Evolutionary conservation across 2,113 vertebrate genomes (phyloP).

Genomic region (Smithornis capensis): DNA sequence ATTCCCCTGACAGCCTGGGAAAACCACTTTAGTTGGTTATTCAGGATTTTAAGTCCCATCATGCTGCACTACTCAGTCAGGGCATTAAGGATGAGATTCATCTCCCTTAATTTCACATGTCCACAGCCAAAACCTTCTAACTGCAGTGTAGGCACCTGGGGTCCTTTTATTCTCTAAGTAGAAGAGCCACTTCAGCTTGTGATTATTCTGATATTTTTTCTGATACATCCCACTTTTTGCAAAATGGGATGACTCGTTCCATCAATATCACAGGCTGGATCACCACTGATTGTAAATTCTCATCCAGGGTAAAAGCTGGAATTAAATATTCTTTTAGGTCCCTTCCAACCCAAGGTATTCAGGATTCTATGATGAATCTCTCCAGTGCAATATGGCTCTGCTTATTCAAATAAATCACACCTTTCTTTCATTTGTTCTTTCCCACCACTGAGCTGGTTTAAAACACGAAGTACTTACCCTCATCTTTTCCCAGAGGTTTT

Average conservation of each 20-base stretch:
- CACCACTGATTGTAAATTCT: background rate
- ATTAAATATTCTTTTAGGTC: background rate
- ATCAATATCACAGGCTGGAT: background rate
- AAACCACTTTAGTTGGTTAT: background rate
- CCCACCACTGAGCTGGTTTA: background rate
- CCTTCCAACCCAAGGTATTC: background rate
- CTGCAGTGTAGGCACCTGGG: background rate
- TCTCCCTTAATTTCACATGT: background rate
- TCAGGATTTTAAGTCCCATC: background rate
- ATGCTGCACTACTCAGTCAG: background rate
- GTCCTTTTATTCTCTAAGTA: background rate
- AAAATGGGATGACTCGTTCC: background rate
- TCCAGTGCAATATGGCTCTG: background rate
- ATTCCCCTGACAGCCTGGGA: background rate
- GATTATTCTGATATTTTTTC: background rate
- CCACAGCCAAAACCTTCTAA: background rate
- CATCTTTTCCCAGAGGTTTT: background rate
- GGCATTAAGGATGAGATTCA: background rate
- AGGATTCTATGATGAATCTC: background rate
- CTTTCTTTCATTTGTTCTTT: background rate
- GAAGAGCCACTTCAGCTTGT: background rate
- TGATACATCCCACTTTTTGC: accelerated
- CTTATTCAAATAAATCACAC: background rate
- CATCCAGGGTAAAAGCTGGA: background rate
- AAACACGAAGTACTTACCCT: background rate